These are phyloP conservation scores for Sinotaia quadrata DNA, from an alignment of 2,888 invertebrate species.

Conservation along the genomic window DNA sequence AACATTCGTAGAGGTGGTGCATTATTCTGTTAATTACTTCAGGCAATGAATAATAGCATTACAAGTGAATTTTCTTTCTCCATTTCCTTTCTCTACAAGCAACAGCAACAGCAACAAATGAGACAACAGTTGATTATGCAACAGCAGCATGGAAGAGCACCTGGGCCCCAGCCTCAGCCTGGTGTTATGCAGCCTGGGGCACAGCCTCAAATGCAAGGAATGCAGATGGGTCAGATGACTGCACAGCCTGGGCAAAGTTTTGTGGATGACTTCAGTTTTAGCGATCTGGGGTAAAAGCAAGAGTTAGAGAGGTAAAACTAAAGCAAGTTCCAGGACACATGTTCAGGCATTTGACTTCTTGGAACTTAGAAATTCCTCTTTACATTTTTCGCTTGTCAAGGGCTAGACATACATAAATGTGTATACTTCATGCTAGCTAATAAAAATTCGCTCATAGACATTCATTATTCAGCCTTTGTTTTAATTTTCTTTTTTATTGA, in stretches of 20 bases:
- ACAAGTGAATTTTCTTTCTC: background rate
- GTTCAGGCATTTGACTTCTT: too few species aligned
- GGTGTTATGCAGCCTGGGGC: conserved; percentile 35
- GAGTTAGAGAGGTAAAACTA: background rate
- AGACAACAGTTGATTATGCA: conserved; percentile 32
- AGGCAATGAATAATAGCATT: background rate
- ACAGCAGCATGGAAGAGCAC: conserved; percentile 36
- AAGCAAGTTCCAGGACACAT: too few species aligned
- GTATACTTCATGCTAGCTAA: too few species aligned
- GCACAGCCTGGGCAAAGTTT: conserved; percentile 36
- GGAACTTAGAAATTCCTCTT: too few species aligned
- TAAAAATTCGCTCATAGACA: too few species aligned
- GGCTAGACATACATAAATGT: too few species aligned
- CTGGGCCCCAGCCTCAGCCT: conserved; percentile 36
- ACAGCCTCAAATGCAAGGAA: conserved; percentile 34
- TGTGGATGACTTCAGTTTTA: conserved; percentile 39
- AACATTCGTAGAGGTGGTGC: too few species aligned
- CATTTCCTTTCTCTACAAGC: background rate
- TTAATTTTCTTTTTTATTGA: too few species aligned
- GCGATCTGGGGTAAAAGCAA: conserved; percentile 25
- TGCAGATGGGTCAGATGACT: conserved; percentile 38
- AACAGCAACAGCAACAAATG: conserved; percentile 29
- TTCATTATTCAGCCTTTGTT: too few species aligned
- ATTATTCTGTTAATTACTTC: too few species aligned
- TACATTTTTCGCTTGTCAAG: too few species aligned